Percentiles rank a stretch among this genome's conserved stretches.
phyloP scores from a whole-genome alignment of 1,140 invertebrate species.

The Apis dorsata region DNA sequence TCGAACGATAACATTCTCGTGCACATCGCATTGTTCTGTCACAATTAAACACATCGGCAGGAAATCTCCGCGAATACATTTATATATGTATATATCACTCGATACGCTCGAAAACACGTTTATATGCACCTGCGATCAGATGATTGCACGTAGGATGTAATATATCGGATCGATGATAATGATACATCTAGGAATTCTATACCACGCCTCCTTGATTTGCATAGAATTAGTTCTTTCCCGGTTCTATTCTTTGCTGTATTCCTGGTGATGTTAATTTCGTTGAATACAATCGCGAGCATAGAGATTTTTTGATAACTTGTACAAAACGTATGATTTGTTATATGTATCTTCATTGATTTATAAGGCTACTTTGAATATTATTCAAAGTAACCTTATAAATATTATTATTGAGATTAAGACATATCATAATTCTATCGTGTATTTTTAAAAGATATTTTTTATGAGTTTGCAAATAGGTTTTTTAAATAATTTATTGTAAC shows the following conservation, averaged over 20 bases:
- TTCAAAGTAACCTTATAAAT: too few species aligned
- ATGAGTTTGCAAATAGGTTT: neutral
- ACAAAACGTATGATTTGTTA: neutral
- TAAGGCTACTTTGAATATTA: neutral
- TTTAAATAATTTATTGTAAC: neutral
- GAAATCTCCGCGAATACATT: neutral
- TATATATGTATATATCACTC: neutral
- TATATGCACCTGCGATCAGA: slow-evolving; percentile 33
- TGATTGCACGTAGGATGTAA: slow-evolving; percentile 43
- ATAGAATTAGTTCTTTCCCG: slow-evolving; percentile 50
- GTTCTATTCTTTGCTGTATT: slow-evolving; percentile 9
- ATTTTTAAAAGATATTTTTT: neutral
- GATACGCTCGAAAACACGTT: slow-evolving; percentile 17
- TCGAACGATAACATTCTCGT: neutral
- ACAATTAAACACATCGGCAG: slow-evolving; percentile 10
- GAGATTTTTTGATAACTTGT: neutral
- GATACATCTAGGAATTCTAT: slow-evolving; percentile 39
- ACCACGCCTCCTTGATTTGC: slow-evolving; percentile 43
- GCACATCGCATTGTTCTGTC: slow-evolving; percentile 30
- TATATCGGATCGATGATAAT: slow-evolving; percentile 34
- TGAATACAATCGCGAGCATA: slow-evolving; percentile 7
- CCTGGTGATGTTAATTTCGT: neutral
- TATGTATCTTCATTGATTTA: neutral
- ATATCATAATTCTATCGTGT: neutral
- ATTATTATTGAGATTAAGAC: neutral